Conservation (phyloP, 1,140 invertebrate genomes). For the Drosophila ercepeae region DNA sequence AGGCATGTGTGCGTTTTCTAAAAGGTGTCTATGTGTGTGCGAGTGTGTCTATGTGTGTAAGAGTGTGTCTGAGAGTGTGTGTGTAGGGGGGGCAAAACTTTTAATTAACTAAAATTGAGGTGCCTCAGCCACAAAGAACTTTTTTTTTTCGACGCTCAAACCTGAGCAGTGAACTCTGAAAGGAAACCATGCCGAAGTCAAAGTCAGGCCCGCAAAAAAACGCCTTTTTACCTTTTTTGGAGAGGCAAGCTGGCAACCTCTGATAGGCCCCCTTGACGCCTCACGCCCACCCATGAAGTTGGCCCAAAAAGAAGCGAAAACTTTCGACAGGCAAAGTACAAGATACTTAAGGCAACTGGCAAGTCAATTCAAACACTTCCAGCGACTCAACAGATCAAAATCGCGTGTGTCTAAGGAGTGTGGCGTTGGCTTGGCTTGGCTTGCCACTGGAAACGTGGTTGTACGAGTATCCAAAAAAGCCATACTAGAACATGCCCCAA, state of each 20-base stretch:
- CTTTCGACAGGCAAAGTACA: slow-evolving; percentile 57
- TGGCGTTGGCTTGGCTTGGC: no score
- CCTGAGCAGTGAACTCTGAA: slow-evolving; percentile 10
- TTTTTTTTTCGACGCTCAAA: slow-evolving; percentile 7
- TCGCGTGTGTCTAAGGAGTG: slow-evolving; percentile 54
- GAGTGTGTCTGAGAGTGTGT: no score
- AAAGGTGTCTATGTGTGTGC: slow-evolving; percentile 3
- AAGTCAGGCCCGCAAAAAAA: slow-evolving; percentile 20
- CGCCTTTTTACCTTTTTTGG: slow-evolving; percentile 23
- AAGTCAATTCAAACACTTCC: slow-evolving; percentile 63
- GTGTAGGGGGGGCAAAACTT: slow-evolving; percentile 48
- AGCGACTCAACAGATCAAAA: slow-evolving; percentile 69
- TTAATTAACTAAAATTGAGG: slow-evolving; percentile 73
- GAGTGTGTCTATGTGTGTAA: slow-evolving; percentile 11
- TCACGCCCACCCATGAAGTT: background rate
- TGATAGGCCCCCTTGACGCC: slow-evolving; percentile 1
- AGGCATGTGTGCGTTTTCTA: background rate
- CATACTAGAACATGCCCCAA: slow-evolving; percentile 20
- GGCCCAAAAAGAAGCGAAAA: slow-evolving; percentile 29
- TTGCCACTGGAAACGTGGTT: background rate
- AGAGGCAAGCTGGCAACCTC: background rate
- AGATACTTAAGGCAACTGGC: slow-evolving; percentile 61
- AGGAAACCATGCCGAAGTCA: slow-evolving; percentile 16
- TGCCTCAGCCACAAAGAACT: slow-evolving; percentile 39
- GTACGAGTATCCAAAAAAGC: background rate